Evolutionary conservation across 2,888 invertebrate species (phyloP), one percentile per base, ranked within the genome.

Genomic region (Eustalomyia histrio): DNA sequence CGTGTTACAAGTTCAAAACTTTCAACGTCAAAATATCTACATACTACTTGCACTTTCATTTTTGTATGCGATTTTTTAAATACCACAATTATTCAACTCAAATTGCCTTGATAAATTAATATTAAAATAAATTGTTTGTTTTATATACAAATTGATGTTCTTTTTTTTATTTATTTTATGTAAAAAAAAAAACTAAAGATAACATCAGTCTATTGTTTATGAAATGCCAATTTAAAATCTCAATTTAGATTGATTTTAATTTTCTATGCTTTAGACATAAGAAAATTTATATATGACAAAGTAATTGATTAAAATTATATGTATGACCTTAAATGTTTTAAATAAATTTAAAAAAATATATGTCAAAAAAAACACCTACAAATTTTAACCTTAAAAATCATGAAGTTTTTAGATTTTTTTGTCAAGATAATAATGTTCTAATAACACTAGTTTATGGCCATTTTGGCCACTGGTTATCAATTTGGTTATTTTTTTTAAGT

Each of bases 1-100:
- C 55, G 55, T 55, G 5, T 24, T 14, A 55, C 55, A 55, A 55
- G 55, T 55, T 55, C 55, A 55, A 18, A 55, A 55, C 55, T 55
- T 55, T 55, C 55, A 55, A 55, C 55, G 24, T 21, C 55, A 55
- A 55, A 29, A 18, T 52, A 18, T 52, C 12, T 16, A 52, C n/a
- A n/a, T n/a, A n/a, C 17, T 12, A 52, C 52, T 52, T 52, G 52
- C 52, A 52, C 52, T 52, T 52, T 52, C 52, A 52, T 52, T 52
- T 12, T 39, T 39, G 29, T 29, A 6, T 39, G 12, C 10, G 14
- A 12, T 39, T 39, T 39, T 39, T 0, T 39, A 39, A 39, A 39
- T 12, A 39, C 6, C 29, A 6, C 29, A 29, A 7, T 29, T 29
- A 29, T 29, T 29, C 7, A 29, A 29, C 29, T 6, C 7, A 39